Percentiles rank a stretch among this genome's conserved stretches.
Evolutionary conservation across 1,140 invertebrate genomes (phyloP).

Genomic region (Drosophila busckii): DNA sequence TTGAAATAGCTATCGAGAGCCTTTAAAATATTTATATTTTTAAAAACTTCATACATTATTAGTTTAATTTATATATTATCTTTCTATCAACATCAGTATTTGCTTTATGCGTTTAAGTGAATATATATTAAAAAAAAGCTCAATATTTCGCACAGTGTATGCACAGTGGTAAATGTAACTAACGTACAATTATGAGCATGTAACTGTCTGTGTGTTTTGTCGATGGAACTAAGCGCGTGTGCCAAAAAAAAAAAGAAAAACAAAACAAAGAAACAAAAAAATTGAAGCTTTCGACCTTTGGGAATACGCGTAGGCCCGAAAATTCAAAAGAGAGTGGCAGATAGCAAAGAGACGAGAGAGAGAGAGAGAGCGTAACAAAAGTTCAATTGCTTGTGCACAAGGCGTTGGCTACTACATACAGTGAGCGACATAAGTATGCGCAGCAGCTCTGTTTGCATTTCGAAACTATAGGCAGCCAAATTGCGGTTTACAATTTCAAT

Average conservation of each 20-base stretch:
- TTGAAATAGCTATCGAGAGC: no score
- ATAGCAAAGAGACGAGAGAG: no score
- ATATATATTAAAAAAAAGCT: background rate
- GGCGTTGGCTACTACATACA: slow-evolving; percentile 29
- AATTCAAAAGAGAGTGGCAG: slow-evolving; percentile 17
- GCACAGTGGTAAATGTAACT: slow-evolving; percentile 53
- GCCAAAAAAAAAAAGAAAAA: slow-evolving; percentile 15
- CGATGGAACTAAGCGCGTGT: slow-evolving; percentile 39
- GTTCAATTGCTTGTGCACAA: slow-evolving; percentile 14
- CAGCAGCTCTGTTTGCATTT: slow-evolving; percentile 54
- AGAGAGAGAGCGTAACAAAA: no score
- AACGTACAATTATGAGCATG: slow-evolving; percentile 51
- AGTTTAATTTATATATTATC: no score
- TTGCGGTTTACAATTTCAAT: slow-evolving; percentile 71
- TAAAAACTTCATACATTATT: no score
- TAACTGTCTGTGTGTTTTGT: slow-evolving; percentile 22
- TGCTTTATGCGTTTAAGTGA: background rate
- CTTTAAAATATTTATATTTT: no score
- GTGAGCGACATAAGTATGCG: slow-evolving; percentile 30
- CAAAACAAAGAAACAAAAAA: slow-evolving; percentile 17
- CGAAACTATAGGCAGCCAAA: slow-evolving; percentile 55
- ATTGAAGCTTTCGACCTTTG: slow-evolving; percentile 25
- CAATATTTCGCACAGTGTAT: slow-evolving; percentile 41
- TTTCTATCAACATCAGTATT: no score
- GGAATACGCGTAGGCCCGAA: slow-evolving; percentile 4